phyloP scores from a whole-genome alignment of 2,797 vertebrate species.

The Emydoidea blandingii region DNA sequence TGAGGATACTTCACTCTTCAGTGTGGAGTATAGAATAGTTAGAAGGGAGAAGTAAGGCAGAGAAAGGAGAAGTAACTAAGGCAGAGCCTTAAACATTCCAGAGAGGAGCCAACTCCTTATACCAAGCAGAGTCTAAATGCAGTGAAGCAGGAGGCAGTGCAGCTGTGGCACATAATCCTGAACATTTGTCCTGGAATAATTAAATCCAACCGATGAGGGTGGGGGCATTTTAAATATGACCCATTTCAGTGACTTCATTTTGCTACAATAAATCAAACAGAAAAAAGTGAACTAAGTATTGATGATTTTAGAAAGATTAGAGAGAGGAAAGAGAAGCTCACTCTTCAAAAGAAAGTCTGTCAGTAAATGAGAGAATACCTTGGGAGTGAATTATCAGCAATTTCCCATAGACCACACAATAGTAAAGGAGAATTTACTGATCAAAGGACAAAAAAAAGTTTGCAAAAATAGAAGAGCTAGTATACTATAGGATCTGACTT shows the following conservation, averaged over 20 bases:
- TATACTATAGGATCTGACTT: background rate
- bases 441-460: background rate
- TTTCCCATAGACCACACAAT: background rate
- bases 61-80: background rate
- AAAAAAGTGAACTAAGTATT: background rate
- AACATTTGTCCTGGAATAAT: background rate
- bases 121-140: background rate
- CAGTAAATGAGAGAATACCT: background rate
- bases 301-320: background rate
- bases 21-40: background rate
- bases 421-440: background rate
- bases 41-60: background rate
- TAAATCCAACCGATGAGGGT: background rate
- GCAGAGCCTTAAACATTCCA: background rate
- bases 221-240: background rate
- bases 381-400: background rate
- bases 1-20: slow-evolving; percentile 35
- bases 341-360: background rate
- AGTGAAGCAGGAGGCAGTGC: background rate
- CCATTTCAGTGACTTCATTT: background rate
- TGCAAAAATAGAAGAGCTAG: background rate
- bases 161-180: background rate
- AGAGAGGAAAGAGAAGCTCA: background rate
- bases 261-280: background rate
- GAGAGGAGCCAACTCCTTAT: background rate